Conservation (phyloP, 2,113 vertebrate species). For the Zosterops japonicus region DNA sequence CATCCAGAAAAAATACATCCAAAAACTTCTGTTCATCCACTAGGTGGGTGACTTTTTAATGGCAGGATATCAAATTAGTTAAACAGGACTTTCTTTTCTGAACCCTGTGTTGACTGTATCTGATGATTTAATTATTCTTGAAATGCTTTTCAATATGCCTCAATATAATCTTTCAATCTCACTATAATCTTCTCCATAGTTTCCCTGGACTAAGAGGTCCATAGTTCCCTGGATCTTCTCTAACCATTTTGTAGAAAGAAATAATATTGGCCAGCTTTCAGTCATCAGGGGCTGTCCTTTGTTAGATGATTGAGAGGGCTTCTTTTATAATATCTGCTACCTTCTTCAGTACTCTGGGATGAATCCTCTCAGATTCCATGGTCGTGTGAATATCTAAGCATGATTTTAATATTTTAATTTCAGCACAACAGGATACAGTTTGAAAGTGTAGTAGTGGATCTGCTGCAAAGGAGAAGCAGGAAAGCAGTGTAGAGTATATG, state of each 20-base stretch:
- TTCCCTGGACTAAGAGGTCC: background rate
- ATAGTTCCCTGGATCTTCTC: background rate
- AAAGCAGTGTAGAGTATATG: background rate
- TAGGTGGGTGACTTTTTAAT: background rate
- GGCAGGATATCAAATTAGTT: background rate
- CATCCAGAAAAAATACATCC: background rate
- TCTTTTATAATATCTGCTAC: background rate
- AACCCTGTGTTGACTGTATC: background rate
- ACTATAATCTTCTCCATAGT: background rate
- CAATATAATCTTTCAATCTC: background rate
- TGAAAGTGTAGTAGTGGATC: background rate
- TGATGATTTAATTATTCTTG: background rate
- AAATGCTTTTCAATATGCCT: background rate
- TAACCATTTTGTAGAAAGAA: background rate
- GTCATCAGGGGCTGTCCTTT: background rate
- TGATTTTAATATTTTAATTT: background rate
- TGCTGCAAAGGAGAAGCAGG: background rate
- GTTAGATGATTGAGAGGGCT: background rate
- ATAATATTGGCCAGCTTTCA: background rate
- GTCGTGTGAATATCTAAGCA: background rate
- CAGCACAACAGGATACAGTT: background rate
- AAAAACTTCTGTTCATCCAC: fast-evolving
- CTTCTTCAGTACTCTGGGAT: background rate
- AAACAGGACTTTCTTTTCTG: background rate
- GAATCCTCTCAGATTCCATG: background rate